These are phyloP conservation scores for Augochlorella aurata DNA, from an alignment of 2,888 invertebrate genomes.

Conservation along the genomic window DNA sequence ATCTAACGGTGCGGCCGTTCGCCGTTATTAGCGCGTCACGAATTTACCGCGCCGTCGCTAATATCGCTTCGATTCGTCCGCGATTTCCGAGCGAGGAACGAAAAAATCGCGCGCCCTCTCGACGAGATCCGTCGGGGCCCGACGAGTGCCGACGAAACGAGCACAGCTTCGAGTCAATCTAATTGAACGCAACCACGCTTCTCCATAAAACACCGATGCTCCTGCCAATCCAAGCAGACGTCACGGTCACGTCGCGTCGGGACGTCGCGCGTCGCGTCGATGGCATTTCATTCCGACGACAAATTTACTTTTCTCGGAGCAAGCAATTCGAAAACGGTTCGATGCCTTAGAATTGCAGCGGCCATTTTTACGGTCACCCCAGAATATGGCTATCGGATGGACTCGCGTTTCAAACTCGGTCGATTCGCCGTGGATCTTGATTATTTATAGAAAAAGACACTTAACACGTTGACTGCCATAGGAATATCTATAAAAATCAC, in stretches of 20 bases:
- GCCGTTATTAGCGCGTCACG: slow-evolving; percentile 35
- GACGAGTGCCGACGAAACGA: too few species aligned
- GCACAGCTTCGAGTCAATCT: slow-evolving; percentile 4
- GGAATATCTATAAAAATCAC: too few species aligned
- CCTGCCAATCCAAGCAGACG: not conserved
- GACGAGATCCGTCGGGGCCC: not conserved
- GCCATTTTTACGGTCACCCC: not conserved
- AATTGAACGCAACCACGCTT: slow-evolving; percentile 10
- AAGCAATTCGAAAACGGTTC: not conserved
- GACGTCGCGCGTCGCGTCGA: not conserved
- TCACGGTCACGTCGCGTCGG: not conserved
- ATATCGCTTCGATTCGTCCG: slow-evolving; percentile 12
- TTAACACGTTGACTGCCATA: too few species aligned
- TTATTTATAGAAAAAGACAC: too few species aligned
- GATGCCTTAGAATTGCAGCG: not conserved
- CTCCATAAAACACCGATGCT: not conserved
- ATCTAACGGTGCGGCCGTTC: slow-evolving; percentile 37
- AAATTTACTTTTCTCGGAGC: not conserved
- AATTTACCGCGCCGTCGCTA: slow-evolving; percentile 19
- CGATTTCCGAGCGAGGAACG: slow-evolving; percentile 11
- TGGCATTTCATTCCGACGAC: slow-evolving; percentile 11
- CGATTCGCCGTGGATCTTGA: not conserved
- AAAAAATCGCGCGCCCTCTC: not conserved
- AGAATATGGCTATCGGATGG: not conserved
- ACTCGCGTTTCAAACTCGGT: not conserved